These are phyloP conservation scores for Tipula vernalis DNA, from an alignment of 2,888 invertebrate genomes.

Conservation along the genomic window DNA sequence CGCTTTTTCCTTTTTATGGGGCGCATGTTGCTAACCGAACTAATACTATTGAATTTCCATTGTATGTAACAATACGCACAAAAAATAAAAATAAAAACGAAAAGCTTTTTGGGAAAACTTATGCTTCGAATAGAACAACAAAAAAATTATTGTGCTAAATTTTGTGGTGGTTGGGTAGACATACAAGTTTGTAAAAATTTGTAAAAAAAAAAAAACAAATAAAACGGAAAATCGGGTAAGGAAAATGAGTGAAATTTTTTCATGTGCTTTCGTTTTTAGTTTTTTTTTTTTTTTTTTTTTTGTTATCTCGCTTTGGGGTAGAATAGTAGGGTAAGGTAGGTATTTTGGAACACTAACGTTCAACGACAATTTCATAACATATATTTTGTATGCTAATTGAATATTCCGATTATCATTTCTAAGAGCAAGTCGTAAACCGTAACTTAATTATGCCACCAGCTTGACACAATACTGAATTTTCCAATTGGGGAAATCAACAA, in stretches of 20 bases:
- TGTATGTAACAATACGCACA: background rate
- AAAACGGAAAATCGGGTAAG: background rate
- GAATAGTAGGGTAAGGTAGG: background rate
- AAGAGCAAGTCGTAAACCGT: background rate
- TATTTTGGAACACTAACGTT: background rate
- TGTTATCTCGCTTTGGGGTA: background rate
- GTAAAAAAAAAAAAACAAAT: background rate
- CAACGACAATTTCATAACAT: background rate
- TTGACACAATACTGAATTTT: background rate
- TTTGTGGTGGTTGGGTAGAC: background rate
- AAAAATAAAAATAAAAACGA: background rate
- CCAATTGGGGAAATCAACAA: background rate
- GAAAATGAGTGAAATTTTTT: background rate
- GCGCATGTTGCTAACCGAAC: background rate
- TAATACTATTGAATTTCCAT: background rate
- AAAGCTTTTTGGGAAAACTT: background rate
- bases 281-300: background rate
- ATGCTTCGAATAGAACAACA: background rate
- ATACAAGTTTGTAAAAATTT: background rate
- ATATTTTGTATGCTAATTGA: background rate
- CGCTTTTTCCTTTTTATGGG: background rate
- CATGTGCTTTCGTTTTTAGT: background rate
- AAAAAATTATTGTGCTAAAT: background rate
- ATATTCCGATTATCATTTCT: background rate
- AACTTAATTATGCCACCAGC: background rate